These are phyloP conservation scores for Riparia riparia DNA, from an alignment of 2,113 vertebrate genomes.

Conservation along the genomic window DNA sequence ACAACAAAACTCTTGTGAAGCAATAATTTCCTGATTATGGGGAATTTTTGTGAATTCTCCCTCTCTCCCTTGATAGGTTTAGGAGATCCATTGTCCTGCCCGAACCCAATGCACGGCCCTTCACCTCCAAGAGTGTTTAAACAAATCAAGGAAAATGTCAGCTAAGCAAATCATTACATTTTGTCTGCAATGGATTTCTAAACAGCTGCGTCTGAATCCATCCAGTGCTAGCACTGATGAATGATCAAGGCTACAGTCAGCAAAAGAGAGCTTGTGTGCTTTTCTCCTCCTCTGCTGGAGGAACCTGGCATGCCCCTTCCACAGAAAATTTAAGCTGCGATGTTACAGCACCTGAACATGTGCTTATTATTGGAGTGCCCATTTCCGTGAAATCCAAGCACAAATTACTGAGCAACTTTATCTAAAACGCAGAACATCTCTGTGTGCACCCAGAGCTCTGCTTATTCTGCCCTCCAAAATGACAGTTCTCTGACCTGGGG, in stretches of 20 bases:
- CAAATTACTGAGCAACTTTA: conserved; percentile 27
- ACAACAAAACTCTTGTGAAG: background rate
- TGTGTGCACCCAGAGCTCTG: background rate
- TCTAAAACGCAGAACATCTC: background rate
- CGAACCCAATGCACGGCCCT: background rate
- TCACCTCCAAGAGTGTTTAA: background rate
- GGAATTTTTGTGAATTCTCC: background rate
- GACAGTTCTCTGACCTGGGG: conserved; percentile 16
- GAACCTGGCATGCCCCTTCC: background rate
- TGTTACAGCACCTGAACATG: background rate
- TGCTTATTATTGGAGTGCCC: background rate
- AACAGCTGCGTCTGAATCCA: background rate
- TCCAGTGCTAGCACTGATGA: background rate
- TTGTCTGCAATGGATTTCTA: background rate
- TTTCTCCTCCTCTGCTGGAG: background rate
- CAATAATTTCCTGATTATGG: background rate
- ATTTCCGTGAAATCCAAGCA: background rate
- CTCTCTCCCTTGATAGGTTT: background rate
- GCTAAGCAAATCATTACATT: background rate
- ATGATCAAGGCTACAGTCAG: background rate
- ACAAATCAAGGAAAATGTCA: background rate
- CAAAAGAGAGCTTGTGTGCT: background rate
- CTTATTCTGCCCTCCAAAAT: background rate
- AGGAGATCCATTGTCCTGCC: background rate
- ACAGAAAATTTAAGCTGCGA: background rate